These are phyloP conservation scores for Byasa hedistus DNA, from an alignment of 2,888 invertebrate genomes.

Conservation along the genomic window DNA sequence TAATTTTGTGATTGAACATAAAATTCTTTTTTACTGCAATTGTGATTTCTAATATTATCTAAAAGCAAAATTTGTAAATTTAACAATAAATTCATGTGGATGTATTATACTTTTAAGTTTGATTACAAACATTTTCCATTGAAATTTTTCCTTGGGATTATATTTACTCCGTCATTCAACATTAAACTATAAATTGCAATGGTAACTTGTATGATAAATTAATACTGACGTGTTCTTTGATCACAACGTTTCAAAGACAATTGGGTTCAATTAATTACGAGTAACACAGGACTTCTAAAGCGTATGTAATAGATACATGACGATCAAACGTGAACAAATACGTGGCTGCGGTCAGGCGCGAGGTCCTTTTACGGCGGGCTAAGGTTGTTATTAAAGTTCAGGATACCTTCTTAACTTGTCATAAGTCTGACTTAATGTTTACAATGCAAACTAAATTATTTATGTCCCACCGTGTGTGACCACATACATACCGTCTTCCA, in stretches of 20 bases:
- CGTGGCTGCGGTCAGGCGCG: neutral
- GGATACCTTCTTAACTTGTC: slow-evolving; percentile 11
- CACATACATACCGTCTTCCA: too few species aligned
- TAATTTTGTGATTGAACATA: too few species aligned
- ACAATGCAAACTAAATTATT: too few species aligned
- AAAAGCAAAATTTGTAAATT: too few species aligned
- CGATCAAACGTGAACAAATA: slow-evolving; percentile 2
- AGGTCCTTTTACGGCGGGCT: slow-evolving; percentile 5
- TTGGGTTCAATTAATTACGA: slow-evolving; percentile 24
- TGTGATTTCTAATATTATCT: too few species aligned
- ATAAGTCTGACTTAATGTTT: neutral
- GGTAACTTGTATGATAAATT: slow-evolving; percentile 6
- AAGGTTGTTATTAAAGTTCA: slow-evolving; percentile 3
- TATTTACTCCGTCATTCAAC: too few species aligned
- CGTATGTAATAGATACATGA: slow-evolving; percentile 3
- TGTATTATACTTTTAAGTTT: too few species aligned
- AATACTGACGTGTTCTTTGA: slow-evolving; percentile 18
- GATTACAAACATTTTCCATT: too few species aligned
- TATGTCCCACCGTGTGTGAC: too few species aligned
- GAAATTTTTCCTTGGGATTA: too few species aligned
- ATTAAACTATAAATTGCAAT: neutral
- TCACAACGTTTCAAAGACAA: slow-evolving; percentile 14
- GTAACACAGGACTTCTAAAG: slow-evolving; percentile 15
- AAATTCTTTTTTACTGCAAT: too few species aligned
- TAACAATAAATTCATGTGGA: too few species aligned